These are phyloP conservation scores for Hydrotaea cyrtoneurina DNA, from an alignment of 2,888 invertebrate species.

Conservation along the genomic window DNA sequence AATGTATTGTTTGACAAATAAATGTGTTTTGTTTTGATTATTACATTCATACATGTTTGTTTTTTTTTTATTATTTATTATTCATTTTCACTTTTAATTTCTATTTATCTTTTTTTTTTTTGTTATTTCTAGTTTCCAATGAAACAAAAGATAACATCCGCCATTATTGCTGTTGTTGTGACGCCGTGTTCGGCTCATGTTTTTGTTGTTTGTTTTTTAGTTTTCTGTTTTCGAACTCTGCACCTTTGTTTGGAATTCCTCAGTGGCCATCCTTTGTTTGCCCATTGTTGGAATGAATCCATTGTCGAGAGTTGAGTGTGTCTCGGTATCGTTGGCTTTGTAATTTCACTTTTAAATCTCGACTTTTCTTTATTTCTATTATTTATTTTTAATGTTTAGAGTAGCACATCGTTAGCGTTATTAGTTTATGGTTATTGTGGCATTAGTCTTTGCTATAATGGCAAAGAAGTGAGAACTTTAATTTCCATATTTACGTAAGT, in stretches of 20 bases:
- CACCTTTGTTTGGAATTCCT: background rate
- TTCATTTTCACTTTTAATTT: conserved; percentile 17
- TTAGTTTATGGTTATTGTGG: background rate
- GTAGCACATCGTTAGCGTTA: background rate
- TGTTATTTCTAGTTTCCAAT: background rate
- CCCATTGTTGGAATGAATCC: background rate
- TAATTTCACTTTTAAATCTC: conserved; percentile 14
- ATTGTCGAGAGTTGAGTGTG: background rate
- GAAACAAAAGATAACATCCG: background rate
- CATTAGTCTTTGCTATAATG: background rate
- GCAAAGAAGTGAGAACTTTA: background rate
- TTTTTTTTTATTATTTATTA: background rate
- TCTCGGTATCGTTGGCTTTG: background rate
- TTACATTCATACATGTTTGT: background rate
- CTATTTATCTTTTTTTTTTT: no score
- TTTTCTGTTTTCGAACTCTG: background rate
- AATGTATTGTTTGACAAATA: no score
- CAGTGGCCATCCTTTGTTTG: conserved; percentile 3
- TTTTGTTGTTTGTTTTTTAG: background rate
- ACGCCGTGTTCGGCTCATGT: background rate
- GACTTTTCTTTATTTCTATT: background rate
- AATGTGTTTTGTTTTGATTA: no score
- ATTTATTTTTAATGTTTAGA: background rate
- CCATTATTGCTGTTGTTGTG: background rate
- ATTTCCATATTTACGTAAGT: background rate